Percentiles rank a stretch among this genome's conserved stretches.
Evolutionary conservation across 1,140 invertebrate genomes (phyloP).

Genomic region (Agrypnia vestita): DNA sequence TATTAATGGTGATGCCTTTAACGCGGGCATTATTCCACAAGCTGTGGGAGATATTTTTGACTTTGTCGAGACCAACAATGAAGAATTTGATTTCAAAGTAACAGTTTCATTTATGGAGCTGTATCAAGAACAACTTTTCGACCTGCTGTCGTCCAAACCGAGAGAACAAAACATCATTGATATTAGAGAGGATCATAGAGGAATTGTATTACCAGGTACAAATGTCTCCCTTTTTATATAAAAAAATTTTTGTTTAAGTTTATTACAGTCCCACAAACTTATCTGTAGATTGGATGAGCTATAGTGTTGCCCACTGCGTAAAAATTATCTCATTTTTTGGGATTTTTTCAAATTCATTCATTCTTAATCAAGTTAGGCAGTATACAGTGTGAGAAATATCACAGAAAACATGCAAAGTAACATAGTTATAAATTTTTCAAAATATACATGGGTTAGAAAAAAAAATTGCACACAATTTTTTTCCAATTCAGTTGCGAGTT

Average conservation of each 20-base stretch:
- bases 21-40: constrained; percentile 88
- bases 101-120: constrained; percentile 85
- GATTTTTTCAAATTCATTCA: too few species aligned
- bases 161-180: constrained; percentile 83
- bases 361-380: too few species aligned
- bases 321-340: too few species aligned
- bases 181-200: constrained; percentile 86
- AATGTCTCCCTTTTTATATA: constrained; percentile 20
- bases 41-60: constrained; percentile 89
- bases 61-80: constrained; percentile 75
- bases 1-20: constrained; percentile 72
- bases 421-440: too few species aligned
- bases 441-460: too few species aligned
- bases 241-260: background rate
- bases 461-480: too few species aligned
- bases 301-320: too few species aligned
- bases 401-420: too few species aligned
- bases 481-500: too few species aligned
- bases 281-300: too few species aligned
- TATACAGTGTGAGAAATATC: too few species aligned
- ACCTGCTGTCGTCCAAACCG: constrained; percentile 81
- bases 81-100: constrained; percentile 81
- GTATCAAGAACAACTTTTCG: constrained; percentile 86
- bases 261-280: too few species aligned
- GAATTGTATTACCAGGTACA: constrained; percentile 76